phyloP scores from a whole-genome alignment of 2,113 vertebrate genomes.

The Etia nguti region DNA sequence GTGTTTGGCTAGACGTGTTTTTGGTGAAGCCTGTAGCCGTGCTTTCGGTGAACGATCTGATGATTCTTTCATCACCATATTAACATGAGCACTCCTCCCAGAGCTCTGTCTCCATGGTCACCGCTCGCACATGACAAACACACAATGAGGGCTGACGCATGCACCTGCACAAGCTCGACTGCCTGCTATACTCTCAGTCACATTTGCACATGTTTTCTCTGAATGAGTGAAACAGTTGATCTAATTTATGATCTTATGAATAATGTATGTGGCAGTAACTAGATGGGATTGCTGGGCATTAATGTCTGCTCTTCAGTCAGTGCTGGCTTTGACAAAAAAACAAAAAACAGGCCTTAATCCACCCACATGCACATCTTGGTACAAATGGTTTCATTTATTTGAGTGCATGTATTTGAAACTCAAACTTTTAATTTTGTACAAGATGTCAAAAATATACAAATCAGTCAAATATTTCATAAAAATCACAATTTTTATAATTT shows the following conservation, averaged over 20 bases:
- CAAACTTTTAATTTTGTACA: background rate
- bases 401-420: background rate
- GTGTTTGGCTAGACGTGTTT: background rate
- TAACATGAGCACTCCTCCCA: conserved; percentile 38
- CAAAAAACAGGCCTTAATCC: conserved; percentile 11
- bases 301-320: conserved; percentile 7
- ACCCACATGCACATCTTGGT: background rate
- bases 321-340: background rate
- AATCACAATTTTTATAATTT: background rate
- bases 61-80: conserved; percentile 46
- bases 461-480: background rate
- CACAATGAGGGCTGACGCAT: conserved; percentile 47
- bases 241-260: conserved; percentile 60
- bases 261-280: conserved; percentile 57
- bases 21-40: background rate
- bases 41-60: conserved; percentile 9
- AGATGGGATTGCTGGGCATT: conserved; percentile 38
- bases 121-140: conserved; percentile 48
- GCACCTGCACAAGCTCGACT: conserved; percentile 33
- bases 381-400: conserved; percentile 1
- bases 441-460: background rate
- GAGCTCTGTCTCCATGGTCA: conserved; percentile 64
- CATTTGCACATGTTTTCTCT: conserved; percentile 2
- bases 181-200: conserved; percentile 3
- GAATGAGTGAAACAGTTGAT: conserved; percentile 49